Percentiles rank a stretch among this genome's conserved stretches.
phyloP scores from a whole-genome alignment of 2,797 vertebrate genomes.

The Chrysocyon brachyurus region DNA sequence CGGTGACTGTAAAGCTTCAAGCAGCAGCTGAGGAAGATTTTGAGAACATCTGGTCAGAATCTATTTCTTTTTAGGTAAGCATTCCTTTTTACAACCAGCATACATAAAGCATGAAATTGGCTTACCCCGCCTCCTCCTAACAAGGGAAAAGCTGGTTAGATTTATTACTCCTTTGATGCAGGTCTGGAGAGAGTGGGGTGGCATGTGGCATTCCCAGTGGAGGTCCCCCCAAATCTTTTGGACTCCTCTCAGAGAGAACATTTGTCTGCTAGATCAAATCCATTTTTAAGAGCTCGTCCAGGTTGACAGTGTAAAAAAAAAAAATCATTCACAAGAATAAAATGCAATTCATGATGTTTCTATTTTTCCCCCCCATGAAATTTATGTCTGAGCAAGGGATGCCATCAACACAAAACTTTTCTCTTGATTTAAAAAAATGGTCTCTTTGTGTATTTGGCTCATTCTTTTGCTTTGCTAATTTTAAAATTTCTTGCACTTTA shows the following conservation, averaged over 20 bases:
- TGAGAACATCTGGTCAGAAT: slow-evolving; percentile 80
- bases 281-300: slow-evolving; percentile 50
- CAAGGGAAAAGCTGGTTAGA: slow-evolving; percentile 57
- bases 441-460: background rate
- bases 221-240: background rate
- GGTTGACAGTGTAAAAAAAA: background rate
- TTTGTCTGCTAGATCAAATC: slow-evolving; percentile 9
- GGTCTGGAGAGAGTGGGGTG: slow-evolving; percentile 36
- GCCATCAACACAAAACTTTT: background rate
- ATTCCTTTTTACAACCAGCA: slow-evolving; percentile 76
- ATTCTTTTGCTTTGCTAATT: slow-evolving; percentile 52
- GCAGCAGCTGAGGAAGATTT: slow-evolving; percentile 78
- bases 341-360: background rate
- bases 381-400: slow-evolving; percentile 35
- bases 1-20: slow-evolving; percentile 68
- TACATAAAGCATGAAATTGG: slow-evolving; percentile 80
- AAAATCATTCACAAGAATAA: slow-evolving; percentile 56
- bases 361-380: background rate
- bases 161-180: slow-evolving; percentile 66
- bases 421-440: slow-evolving; percentile 61
- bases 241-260: slow-evolving; percentile 35
- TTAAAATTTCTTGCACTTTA: slow-evolving; percentile 60
- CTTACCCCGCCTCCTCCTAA: slow-evolving; percentile 56
- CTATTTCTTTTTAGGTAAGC: slow-evolving; percentile 82
- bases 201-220: slow-evolving; percentile 25